Evolutionary conservation across 2,888 invertebrate species (phyloP).

Genomic region (Drosophila crucigera): DNA sequence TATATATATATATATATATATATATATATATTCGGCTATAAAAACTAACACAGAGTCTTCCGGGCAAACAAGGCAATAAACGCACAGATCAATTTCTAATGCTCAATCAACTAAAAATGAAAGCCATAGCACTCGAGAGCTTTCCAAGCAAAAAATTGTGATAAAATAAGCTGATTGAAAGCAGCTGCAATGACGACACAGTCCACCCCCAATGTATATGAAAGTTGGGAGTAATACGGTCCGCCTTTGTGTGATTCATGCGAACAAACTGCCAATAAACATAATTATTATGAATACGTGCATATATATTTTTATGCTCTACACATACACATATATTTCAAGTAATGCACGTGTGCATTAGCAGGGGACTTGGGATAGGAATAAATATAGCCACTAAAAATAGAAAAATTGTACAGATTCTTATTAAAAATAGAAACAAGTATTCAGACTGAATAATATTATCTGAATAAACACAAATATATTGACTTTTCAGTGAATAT

Average conservation of each 20-base stretch:
- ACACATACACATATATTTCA: slow-evolving; percentile 4
- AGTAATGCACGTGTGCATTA: slow-evolving; percentile 8
- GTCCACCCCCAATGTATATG: not conserved
- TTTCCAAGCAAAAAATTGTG: slow-evolving; percentile 35
- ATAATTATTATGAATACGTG: slow-evolving; percentile 50
- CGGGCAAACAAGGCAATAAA: slow-evolving; percentile 70
- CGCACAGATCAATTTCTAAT: slow-evolving; percentile 75
- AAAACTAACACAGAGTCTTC: slow-evolving; percentile 62
- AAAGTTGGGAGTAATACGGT: slow-evolving; percentile 22
- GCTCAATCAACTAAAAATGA: slow-evolving; percentile 73
- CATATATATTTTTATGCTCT: not conserved
- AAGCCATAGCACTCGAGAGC: slow-evolving; percentile 31
- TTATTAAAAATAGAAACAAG: not conserved
- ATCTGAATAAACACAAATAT: not conserved
- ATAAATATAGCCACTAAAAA: not conserved
- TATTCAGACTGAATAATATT: too few relatives aligned
- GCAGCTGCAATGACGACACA: slow-evolving; percentile 44
- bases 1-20: not conserved
- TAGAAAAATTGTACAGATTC: too few relatives aligned
- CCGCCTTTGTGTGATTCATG: slow-evolving; percentile 38
- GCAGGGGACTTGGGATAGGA: not conserved
- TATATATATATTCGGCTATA: slow-evolving; percentile 50
- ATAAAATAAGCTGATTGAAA: slow-evolving; percentile 56
- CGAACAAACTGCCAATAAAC: slow-evolving; percentile 40
- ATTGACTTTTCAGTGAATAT: not conserved